phyloP scores from a whole-genome alignment of 2,797 vertebrate genomes.

The Falco rusticolus region DNA sequence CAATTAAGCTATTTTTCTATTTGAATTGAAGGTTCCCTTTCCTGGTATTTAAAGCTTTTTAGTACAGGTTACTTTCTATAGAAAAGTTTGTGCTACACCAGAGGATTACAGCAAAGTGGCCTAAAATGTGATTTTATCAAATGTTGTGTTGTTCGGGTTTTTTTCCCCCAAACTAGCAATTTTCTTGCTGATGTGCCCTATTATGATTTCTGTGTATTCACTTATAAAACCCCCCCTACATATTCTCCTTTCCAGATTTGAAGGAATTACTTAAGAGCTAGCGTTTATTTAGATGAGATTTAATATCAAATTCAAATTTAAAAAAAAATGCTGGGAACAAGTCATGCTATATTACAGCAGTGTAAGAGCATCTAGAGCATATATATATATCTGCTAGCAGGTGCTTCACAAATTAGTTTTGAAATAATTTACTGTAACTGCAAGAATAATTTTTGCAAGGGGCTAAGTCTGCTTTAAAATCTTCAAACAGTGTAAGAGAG shows the following conservation, averaged over 20 bases:
- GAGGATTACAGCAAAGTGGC: not conserved
- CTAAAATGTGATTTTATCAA: not conserved
- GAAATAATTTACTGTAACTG: not conserved
- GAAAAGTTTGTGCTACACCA: not conserved
- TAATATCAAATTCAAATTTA: not conserved
- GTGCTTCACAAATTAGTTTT: not conserved
- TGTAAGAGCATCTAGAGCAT: not conserved
- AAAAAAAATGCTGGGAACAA: not conserved
- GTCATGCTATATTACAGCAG: not conserved
- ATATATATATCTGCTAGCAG: not conserved
- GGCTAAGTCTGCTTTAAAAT: not conserved
- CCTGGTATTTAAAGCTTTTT: not conserved
- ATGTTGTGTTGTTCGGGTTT: fast-evolving
- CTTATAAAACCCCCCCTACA: not conserved
- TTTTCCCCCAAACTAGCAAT: not conserved
- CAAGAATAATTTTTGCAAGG: not conserved
- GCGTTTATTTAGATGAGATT: not conserved
- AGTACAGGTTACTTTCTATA: not conserved
- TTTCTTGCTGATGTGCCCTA: not conserved
- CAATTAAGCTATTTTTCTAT: not conserved
- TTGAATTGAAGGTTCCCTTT: not conserved
- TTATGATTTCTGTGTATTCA: not conserved
- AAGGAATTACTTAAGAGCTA: not conserved
- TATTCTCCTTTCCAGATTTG: not conserved
- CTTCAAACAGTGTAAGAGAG: not conserved